phyloP scores from a whole-genome alignment of 1,140 invertebrate genomes.

The Camponotus vicinus region DNA sequence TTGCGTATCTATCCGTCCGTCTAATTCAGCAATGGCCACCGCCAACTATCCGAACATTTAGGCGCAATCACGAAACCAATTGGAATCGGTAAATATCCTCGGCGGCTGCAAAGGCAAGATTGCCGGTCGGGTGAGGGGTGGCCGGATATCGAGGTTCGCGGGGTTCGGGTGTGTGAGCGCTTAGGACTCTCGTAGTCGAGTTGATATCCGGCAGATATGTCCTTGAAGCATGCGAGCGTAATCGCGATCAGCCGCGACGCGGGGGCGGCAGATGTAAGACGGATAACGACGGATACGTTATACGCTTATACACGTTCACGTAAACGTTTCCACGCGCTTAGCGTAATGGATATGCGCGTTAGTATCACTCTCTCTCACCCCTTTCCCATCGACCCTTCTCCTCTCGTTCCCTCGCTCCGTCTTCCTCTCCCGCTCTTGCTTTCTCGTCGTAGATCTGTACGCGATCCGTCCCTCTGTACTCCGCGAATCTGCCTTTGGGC shows the following conservation, averaged over 20 bases:
- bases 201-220: constrained; percentile 76
- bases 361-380: constrained; percentile 28
- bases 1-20: constrained; percentile 37
- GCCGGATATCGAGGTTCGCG: constrained; percentile 33
- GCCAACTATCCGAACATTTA: constrained; percentile 70
- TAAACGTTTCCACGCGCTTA: constrained; percentile 68
- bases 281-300: constrained; percentile 64
- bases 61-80: constrained; percentile 77
- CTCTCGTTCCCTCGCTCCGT: not conserved
- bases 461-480: not conserved
- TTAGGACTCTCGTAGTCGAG: constrained; percentile 73
- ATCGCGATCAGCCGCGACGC: constrained; percentile 63
- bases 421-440: constrained; percentile 57
- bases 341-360: constrained; percentile 70
- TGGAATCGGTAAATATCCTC: constrained; percentile 77
- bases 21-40: constrained; percentile 46
- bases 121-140: not conserved
- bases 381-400: constrained; percentile 8
- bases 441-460: constrained; percentile 48
- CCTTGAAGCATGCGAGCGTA: constrained; percentile 76
- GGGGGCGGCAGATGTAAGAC: constrained; percentile 29
- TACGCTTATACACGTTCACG: constrained; percentile 58
- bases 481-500: constrained; percentile 73
- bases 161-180: constrained; percentile 60
- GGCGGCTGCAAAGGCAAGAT: constrained; percentile 61